Base-by-base conservation (phyloP, 2,888 invertebrate species). In the Nemoura dubitans region DNA sequence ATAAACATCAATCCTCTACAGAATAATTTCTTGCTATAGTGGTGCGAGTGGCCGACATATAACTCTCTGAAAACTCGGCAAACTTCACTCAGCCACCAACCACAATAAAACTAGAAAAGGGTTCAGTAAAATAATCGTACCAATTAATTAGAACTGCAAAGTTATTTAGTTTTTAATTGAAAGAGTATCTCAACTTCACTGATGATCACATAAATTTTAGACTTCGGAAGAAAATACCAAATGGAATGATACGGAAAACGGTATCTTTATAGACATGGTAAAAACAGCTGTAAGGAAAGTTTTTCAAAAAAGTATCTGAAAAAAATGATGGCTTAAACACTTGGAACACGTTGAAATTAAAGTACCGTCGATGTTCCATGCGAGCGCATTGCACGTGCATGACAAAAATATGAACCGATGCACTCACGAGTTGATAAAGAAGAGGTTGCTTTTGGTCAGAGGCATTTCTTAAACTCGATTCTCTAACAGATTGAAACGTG, bases 111-210 rank as follows among this genome's bases (percentile, higher is more conserved):
- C 59, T 21, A 21, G 59, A 59, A 21, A 59, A 59, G 59, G 59
- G 59, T 59, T 59, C 59, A 78, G 78, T 0, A 78, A 78, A 78
- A 78, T 78, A 78, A 78, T 78, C 28, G 28, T 78, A 14, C 78
- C 28, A 26, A 78, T 78, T 78, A 78, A 78, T 78, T 78, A 78
- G 14, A 78, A 16, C 78, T 5, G 14, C 28, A 27, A 28, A 27
- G 78, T 78, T 78, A 78, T 78, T 78, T 78, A 2, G 78, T 78
- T 26, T 78, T 78, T 78, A 78, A 78, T 78, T 78, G 78, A 78
- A 78, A 78, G 78, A 78, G 28, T 78, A 26, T 78, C 10, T 78
- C 78, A 78, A 78, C 78, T 78, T 78, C 78, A 78, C 78, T 78
- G 78, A 78, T 27, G 78, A 27, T 27, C 78, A 78, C 26, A 78